Evolutionary conservation across 2,888 invertebrate species (phyloP).

Genomic region (Gerris lacustris): DNA sequence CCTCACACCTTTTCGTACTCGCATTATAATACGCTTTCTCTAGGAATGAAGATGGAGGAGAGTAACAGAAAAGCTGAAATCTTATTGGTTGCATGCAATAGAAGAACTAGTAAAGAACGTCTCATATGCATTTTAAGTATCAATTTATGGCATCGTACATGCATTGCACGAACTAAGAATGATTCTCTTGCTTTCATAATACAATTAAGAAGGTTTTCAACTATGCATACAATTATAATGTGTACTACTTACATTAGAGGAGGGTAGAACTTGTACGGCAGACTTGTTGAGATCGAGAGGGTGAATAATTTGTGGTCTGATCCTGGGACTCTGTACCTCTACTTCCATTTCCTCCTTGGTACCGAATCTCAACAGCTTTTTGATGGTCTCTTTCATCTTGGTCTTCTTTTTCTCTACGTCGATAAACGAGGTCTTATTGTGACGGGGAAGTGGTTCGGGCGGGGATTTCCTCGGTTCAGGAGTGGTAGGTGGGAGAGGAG

Average conservation of each 20-base stretch:
- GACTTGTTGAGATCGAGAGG: constrained; percentile 73
- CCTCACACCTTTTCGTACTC: too few species aligned
- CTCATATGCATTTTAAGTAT: too few species aligned
- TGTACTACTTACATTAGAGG: constrained; percentile 16
- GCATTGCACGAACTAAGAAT: too few species aligned
- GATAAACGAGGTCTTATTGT: constrained; percentile 36
- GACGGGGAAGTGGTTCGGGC: constrained; percentile 56
- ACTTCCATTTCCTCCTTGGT: constrained; percentile 36
- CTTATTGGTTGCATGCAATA: too few species aligned
- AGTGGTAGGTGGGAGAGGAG: constrained; percentile 12
- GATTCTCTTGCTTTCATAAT: too few species aligned
- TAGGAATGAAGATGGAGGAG: too few species aligned
- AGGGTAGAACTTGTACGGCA: constrained; percentile 60
- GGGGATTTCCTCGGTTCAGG: constrained; percentile 1
- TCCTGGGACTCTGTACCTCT: constrained; percentile 48
- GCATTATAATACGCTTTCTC: too few species aligned
- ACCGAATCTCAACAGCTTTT: constrained; percentile 69
- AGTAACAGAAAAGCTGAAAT: too few species aligned
- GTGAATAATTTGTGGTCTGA: constrained; percentile 73
- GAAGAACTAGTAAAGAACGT: too few species aligned
- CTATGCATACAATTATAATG: too few species aligned
- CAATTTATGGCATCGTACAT: too few species aligned
- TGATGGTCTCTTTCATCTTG: constrained; percentile 62
- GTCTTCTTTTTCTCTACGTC: constrained; percentile 50
- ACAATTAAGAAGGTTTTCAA: too few species aligned